Conservation (phyloP, 1,140 invertebrate species). For the Paralvinella palmiformis region DNA sequence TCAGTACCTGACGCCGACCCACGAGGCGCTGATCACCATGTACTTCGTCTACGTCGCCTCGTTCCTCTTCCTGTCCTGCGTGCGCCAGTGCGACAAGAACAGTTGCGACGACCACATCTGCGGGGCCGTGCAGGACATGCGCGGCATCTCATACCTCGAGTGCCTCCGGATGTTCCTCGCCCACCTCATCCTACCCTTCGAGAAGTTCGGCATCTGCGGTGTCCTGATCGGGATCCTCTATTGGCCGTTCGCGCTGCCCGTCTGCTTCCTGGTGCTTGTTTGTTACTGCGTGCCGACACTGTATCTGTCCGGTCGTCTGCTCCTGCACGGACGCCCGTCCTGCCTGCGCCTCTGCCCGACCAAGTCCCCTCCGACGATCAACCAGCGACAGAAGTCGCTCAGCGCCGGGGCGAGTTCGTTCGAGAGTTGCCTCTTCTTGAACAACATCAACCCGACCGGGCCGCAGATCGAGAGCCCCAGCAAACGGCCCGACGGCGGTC, state of each 20-base stretch:
- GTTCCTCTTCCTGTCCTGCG: neutral
- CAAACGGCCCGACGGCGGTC: neutral
- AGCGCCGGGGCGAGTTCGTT: conserved; percentile 10
- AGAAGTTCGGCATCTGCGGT: conserved; percentile 21
- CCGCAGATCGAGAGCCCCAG: neutral
- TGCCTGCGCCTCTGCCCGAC: neutral
- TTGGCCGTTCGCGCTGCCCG: conserved; percentile 16
- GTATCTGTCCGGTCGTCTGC: conserved; percentile 15
- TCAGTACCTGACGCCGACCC: conserved; percentile 12
- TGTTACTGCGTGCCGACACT: conserved; percentile 18
- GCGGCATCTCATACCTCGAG: conserved; percentile 6
- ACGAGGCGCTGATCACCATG: conserved; percentile 7
- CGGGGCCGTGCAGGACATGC: conserved; percentile 10
- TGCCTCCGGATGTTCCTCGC: conserved; percentile 14
- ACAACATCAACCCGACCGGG: conserved; percentile 8
- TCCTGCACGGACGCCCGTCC: conserved; percentile 7
- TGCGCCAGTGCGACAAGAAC: conserved; percentile 70
- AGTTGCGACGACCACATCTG: conserved; percentile 31
- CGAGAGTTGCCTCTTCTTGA: conserved; percentile 11
- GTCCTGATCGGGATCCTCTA: conserved; percentile 13
- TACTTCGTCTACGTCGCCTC: conserved; percentile 15
- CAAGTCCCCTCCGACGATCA: neutral
- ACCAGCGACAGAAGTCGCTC: neutral
- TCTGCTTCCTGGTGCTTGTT: conserved; percentile 8
- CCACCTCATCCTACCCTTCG: conserved; percentile 18